Conservation (phyloP, 2,888 invertebrate species). For the Eucera pruinosa region DNA sequence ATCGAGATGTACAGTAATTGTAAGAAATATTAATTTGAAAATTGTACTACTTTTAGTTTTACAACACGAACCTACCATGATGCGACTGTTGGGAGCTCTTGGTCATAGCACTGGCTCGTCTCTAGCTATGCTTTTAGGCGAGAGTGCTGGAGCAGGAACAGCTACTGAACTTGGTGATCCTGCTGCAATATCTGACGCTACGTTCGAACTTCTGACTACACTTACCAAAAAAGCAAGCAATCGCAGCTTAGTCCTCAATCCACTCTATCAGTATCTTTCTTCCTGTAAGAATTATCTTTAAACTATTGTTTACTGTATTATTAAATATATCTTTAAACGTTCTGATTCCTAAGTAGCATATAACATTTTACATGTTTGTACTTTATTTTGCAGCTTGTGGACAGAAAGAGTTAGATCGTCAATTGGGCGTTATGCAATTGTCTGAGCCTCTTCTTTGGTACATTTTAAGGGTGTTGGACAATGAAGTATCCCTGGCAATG, state of each 20-base stretch:
- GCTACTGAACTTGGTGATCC: conserved; percentile 87
- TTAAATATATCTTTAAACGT: conserved; percentile 73
- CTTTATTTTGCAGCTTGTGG: conserved; percentile 73
- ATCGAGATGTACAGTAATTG: too few relatives aligned
- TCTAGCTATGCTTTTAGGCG: conserved; percentile 88
- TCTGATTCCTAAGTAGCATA: conserved; percentile 76
- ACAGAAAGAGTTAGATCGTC: conserved; percentile 74
- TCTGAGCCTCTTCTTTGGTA: conserved; percentile 95
- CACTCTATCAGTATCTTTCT: conserved; percentile 87
- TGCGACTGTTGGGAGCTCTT: conserved; percentile 91
- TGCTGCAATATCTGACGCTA: conserved; percentile 92
- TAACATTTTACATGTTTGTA: conserved; percentile 23
- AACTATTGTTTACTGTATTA: too few relatives aligned
- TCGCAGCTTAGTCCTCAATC: conserved; percentile 90
- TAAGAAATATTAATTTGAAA: background rate
- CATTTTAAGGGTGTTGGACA: conserved; percentile 91
- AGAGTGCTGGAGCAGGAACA: conserved; percentile 82
- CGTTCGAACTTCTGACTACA: conserved; percentile 93
- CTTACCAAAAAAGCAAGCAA: conserved; percentile 91
- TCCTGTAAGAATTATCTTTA: conserved; percentile 82
- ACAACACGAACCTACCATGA: conserved; percentile 92
- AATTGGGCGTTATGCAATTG: conserved; percentile 86
- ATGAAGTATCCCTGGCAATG: conserved; percentile 89
- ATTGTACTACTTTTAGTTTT: conserved; percentile 85
- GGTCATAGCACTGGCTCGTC: conserved; percentile 91